Conservation (phyloP, 2,888 invertebrate genomes). For the Dione vanillae region DNA sequence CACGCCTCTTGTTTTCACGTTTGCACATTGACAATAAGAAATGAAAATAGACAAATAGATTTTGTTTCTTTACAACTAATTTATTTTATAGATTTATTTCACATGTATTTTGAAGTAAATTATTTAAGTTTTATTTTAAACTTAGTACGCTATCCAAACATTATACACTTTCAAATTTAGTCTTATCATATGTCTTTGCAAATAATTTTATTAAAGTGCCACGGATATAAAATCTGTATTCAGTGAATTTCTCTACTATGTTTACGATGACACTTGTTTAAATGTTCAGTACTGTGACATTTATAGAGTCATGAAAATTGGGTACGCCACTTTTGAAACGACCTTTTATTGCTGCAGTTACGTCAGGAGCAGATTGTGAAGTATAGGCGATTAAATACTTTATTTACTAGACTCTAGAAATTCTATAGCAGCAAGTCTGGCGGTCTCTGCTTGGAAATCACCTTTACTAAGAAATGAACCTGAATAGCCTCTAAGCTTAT, state of each 20-base stretch:
- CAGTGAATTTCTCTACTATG: constrained; percentile 47
- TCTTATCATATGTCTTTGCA: neutral
- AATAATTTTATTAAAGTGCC: constrained; percentile 25
- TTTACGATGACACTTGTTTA: constrained; percentile 56
- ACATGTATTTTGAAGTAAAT: neutral
- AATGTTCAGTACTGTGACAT: constrained; percentile 62
- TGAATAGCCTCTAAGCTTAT: constrained; percentile 65
- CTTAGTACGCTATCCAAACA: neutral
- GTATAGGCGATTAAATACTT: constrained; percentile 67
- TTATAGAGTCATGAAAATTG: constrained; percentile 58
- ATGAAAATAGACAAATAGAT: constrained; percentile 53
- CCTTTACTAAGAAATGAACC: constrained; percentile 63
- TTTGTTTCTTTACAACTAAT: constrained; percentile 30
- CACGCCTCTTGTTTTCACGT: constrained; percentile 70
- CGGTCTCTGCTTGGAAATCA: constrained; percentile 56
- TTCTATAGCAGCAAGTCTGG: constrained; percentile 52
- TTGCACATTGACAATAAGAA: constrained; percentile 70
- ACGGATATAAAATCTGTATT: constrained; percentile 32
- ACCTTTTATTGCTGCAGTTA: constrained; percentile 57
- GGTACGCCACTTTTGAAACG: constrained; percentile 54
- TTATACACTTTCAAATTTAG: neutral
- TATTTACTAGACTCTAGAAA: constrained; percentile 62
- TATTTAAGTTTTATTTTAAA: neutral
- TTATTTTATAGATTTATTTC: neutral
- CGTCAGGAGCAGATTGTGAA: constrained; percentile 69